Conservation (phyloP, 2,888 invertebrate species). For the Ormyrus labotus region DNA sequence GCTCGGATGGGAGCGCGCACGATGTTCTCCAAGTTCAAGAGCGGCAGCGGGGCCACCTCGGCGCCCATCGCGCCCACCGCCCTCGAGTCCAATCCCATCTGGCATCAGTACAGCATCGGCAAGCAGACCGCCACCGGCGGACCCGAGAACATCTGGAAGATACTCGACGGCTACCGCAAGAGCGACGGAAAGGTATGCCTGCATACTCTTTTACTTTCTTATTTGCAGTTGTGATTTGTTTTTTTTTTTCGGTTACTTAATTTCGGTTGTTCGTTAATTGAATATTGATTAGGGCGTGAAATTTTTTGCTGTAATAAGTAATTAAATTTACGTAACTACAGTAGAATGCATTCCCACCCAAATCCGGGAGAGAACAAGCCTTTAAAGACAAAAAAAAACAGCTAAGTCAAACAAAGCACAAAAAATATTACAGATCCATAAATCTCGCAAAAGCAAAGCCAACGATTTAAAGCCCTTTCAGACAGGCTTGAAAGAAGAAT, state of each 20-base stretch:
- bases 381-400: no score
- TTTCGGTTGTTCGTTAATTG: background rate
- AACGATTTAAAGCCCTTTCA: no score
- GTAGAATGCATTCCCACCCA: no score
- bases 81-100: constrained; percentile 88
- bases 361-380: no score
- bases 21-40: constrained; percentile 87
- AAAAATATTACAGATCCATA: no score
- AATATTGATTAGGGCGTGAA: no score
- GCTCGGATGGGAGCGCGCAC: constrained; percentile 69
- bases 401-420: no score
- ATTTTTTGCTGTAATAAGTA: no score
- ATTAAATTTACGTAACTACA: no score
- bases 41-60: constrained; percentile 76
- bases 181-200: constrained; percentile 91
- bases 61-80: constrained; percentile 71
- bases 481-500: no score
- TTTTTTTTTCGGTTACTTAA: background rate
- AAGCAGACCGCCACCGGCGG: constrained; percentile 89
- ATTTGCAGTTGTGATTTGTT: no score
- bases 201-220: background rate
- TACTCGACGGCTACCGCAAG: constrained; percentile 92
- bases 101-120: constrained; percentile 91
- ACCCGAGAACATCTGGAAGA: constrained; percentile 93
- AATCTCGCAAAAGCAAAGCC: no score